phyloP scores from a whole-genome alignment of 1,140 invertebrate genomes.

The Lordiphosa clarofinis region DNA sequence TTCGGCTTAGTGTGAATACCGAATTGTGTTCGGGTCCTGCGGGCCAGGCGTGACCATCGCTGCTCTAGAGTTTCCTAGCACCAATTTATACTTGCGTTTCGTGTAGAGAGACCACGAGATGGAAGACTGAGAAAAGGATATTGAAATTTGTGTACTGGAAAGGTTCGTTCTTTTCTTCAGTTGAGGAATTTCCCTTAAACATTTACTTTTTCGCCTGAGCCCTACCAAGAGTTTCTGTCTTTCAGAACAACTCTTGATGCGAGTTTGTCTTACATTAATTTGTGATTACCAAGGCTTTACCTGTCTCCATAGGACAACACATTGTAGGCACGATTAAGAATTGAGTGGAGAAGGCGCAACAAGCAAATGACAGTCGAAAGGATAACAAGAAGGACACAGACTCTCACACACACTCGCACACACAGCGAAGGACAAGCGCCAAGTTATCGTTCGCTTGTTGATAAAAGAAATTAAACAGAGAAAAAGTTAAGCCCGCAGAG shows the following conservation, averaged over 20 bases:
- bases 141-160: no score
- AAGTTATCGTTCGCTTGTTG: slow-evolving; percentile 34
- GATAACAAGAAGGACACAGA: slow-evolving; percentile 48
- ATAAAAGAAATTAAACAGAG: slow-evolving; percentile 73
- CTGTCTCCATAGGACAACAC: slow-evolving; percentile 7
- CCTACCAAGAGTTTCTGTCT: background rate
- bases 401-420: slow-evolving; percentile 16
- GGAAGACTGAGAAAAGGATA: no score
- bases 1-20: no score
- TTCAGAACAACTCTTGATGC: background rate
- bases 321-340: slow-evolving; percentile 28
- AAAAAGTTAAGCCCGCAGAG: slow-evolving; percentile 65
- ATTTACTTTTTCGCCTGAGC: no score
- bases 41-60: no score
- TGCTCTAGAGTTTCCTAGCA: no score
- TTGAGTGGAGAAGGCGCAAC: slow-evolving; percentile 48
- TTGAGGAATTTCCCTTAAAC: no score
- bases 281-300: slow-evolving; percentile 57
- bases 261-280: slow-evolving; percentile 51
- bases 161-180: no score
- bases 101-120: no score
- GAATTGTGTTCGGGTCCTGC: no score
- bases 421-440: background rate
- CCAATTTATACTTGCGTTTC: no score
- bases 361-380: slow-evolving; percentile 71